Base-by-base conservation (phyloP, 2,113 vertebrate species). In the Coptodon bakossiorum region DNA sequence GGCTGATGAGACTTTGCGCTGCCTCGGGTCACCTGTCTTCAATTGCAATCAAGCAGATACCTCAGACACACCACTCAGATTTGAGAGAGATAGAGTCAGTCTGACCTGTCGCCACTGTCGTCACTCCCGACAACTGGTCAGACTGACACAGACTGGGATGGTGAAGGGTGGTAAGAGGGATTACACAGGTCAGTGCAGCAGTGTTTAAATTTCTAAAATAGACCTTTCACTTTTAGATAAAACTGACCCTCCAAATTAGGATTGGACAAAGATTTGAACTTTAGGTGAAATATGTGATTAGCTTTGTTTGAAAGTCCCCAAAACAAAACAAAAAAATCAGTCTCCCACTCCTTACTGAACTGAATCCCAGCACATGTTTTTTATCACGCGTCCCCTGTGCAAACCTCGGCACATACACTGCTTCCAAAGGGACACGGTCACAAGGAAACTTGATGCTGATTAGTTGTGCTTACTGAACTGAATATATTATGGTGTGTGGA, bases 371-470 rank as follows among this genome's bases (percentile, higher is more conserved):
- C 57, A 53, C 83, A 90, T 88, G 71, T 59, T 80, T 89, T 66
- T 90, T 34, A 68, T 86, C 88, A 53, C 83, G 82, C 27, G 6
- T 38, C 56, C 56, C 61, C 53, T 24, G 11, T 83, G 57, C 71
- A 53, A 82, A 38, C 84, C 52, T 79, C 5, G 40, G 81, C 84
- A 63, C 79, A 53, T 43, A 76, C 24, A 4, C 57, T 34, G 68
- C 56, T 84, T 81, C 92, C 63, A 86, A 81, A 87, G 80, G 91
- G 90, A 89, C 91, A 34, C 7, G 19, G 31, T 76, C 71, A 76
- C 82, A 92, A 84, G 90, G 93, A 93, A 93, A 93, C 90, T 17
- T 45, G 82, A 92, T n/a, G 80, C 88, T 88, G 36, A 85, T 80
- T 88, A 83, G 86, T 90, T 93, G 61, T 81, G 87, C 91, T 91